These are phyloP conservation scores for Burhinus oedicnemus DNA, from an alignment of 2,113 vertebrate species.

Conservation along the genomic window DNA sequence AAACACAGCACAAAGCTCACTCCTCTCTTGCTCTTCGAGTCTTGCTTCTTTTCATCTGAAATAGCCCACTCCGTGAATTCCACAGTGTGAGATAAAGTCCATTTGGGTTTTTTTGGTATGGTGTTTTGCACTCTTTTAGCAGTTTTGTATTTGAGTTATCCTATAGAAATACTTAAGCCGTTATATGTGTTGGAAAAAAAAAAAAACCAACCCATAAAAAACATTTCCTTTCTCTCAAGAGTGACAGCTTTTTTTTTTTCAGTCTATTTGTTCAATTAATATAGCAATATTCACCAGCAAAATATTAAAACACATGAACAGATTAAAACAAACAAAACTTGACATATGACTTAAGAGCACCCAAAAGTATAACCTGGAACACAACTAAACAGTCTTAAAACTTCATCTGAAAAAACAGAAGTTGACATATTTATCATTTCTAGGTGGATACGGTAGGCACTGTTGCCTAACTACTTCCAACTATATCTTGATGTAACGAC, in stretches of 20 bases:
- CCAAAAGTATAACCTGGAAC: neutral
- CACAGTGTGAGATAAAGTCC: neutral
- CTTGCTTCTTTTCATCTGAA: neutral
- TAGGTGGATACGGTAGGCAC: neutral
- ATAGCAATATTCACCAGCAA: neutral
- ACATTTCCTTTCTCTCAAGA: neutral
- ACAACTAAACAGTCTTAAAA: neutral
- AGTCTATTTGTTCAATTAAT: neutral
- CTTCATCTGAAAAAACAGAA: neutral
- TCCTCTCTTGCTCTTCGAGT: neutral
- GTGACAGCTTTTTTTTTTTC: neutral
- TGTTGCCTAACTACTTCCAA: neutral
- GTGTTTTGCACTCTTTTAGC: neutral
- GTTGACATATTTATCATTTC: neutral
- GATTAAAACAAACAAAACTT: neutral
- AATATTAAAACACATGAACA: neutral
- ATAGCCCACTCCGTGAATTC: constrained; percentile 1
- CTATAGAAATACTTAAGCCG: neutral
- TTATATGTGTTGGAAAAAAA: neutral
- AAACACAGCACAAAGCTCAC: neutral
- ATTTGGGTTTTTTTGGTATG: neutral
- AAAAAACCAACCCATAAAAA: rapidly evolving
- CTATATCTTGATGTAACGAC: neutral
- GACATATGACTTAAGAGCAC: neutral
- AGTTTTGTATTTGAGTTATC: neutral